Conservation (phyloP, 2,797 vertebrate genomes). For the Serranus cabrilla region DNA sequence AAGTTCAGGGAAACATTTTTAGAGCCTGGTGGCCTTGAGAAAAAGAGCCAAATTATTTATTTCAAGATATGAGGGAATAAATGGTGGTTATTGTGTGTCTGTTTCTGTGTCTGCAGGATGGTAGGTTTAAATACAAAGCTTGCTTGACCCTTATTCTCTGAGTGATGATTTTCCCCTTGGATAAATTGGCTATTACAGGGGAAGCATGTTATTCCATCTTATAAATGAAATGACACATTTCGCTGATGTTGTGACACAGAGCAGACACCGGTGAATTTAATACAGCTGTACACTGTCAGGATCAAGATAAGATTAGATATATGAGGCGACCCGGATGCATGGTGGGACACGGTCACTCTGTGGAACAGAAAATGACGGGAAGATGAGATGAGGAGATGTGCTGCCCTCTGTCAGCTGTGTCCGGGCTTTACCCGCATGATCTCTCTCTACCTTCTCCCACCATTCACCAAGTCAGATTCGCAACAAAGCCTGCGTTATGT, state of each 20-base stretch:
- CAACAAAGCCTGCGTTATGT: neutral
- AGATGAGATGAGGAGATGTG: conserved; percentile 47
- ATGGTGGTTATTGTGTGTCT: neutral
- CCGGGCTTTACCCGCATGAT: neutral
- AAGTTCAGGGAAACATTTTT: conserved; percentile 46
- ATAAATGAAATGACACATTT: conserved; percentile 37
- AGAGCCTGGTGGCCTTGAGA: conserved; percentile 5
- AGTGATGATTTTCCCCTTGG: neutral
- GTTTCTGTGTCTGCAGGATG: neutral
- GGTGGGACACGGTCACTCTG: conserved; percentile 22
- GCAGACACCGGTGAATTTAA: conserved; percentile 39
- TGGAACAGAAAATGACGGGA: conserved; percentile 12
- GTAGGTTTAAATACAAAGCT: conserved; percentile 20
- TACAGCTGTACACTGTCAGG: conserved; percentile 27
- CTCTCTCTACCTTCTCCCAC: neutral
- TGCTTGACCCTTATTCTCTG: conserved; percentile 2
- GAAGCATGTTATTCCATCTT: conserved; percentile 20
- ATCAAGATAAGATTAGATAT: conserved; percentile 52
- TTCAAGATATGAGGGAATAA: conserved; percentile 21
- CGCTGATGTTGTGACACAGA: conserved; percentile 27
- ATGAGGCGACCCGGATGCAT: conserved; percentile 32
- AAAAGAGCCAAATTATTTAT: conserved; percentile 13
- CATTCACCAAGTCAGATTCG: conserved; percentile 5
- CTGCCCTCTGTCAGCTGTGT: conserved; percentile 5
- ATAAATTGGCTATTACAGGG: conserved; percentile 18